Evolutionary conservation across 2,113 vertebrate species (phyloP), one percentile per base, ranked within the genome.

Genomic region (Pterocles orientalis): DNA sequence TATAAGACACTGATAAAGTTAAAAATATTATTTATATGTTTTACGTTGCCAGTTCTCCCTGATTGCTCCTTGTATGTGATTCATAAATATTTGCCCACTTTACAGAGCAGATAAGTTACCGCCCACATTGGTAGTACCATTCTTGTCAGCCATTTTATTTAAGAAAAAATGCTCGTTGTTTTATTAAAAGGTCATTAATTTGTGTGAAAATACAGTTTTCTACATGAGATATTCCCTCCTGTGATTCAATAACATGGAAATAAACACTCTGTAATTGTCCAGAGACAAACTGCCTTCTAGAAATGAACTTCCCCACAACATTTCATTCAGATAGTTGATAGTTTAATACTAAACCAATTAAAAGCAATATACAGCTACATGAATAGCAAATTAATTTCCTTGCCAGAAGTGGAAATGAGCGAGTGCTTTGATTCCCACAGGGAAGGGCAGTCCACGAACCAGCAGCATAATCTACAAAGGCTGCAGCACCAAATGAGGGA

Each of bases 261-360:
- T 88, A 93, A 94, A 81, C 14, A 54, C 64, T 65, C 66, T n/a
- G 25, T 89, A 95, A 90, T 80, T 88, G 86, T 81, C 82, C 76
- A 95, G 88, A 92, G 85, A 90, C 61, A 71, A 94, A 87, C 36
- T 91, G 73, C 80, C 73, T 86, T 76, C 78, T 85, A 70, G 77
- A 95, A 92, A 92, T 57, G 10, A 86, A 73, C 73, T 90, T 95
- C 39, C 28, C 33, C 19, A 68, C 34, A 84, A 60, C 68, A 82
- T 76, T 79, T 95, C 41, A 85, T 93, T 91, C 77, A 71, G 87
- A 64, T 66, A 87, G 51, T 51, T 79, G 16, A 70, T 83, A 66
- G 82, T 73, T 94, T 92, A 93, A 69, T 82, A 78, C 50, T 80
- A 91, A 91, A 89, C 54, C 79, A 95, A 95, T 97, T 96, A 96